These are phyloP conservation scores for Gila robusta DNA, from an alignment of 2,797 vertebrate genomes.

Conservation along the genomic window DNA sequence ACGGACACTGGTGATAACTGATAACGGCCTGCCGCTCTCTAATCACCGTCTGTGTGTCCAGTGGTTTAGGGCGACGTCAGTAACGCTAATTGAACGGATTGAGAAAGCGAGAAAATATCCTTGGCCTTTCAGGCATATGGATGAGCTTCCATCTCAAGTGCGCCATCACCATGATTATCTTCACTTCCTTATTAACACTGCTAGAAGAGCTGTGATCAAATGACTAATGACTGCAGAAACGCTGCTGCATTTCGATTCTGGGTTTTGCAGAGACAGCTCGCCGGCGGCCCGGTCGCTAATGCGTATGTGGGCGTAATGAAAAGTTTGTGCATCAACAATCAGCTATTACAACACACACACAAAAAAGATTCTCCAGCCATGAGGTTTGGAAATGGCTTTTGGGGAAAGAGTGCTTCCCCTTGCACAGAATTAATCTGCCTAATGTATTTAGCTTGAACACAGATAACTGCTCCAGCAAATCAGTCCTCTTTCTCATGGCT, in stretches of 20 bases:
- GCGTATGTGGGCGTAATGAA: slow-evolving; percentile 36
- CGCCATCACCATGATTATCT: slow-evolving; percentile 31
- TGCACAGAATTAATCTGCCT: slow-evolving; percentile 52
- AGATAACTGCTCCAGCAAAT: slow-evolving; percentile 54
- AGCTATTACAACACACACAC: slow-evolving; percentile 6
- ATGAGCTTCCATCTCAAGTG: slow-evolving; percentile 20
- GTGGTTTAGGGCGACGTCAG: slow-evolving; percentile 17
- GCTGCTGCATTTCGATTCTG: slow-evolving; percentile 19
- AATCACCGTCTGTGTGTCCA: slow-evolving; percentile 51
- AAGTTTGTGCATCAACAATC: slow-evolving; percentile 47
- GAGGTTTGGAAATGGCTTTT: slow-evolving; percentile 22
- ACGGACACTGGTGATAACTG: slow-evolving; percentile 36
- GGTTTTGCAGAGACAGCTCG: slow-evolving; percentile 15
- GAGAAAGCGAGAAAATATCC: slow-evolving; percentile 1
- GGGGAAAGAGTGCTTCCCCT: slow-evolving; percentile 20
- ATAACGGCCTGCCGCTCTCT: slow-evolving; percentile 41
- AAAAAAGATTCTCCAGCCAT: slow-evolving; percentile 22
- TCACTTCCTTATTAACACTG: slow-evolving; percentile 40
- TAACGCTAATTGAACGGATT: slow-evolving; percentile 47
- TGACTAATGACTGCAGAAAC: slow-evolving; percentile 52
- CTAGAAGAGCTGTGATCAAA: slow-evolving; percentile 40
- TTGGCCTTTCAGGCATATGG: slow-evolving; percentile 15
- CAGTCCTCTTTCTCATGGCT: slow-evolving; percentile 55
- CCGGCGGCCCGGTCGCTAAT: slow-evolving; percentile 19
- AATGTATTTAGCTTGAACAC: slow-evolving; percentile 59